Percentiles rank a stretch among this genome's conserved stretches.
phyloP scores from a whole-genome alignment of 2,113 vertebrate genomes.

The Poeciliopsis turrubarensis region DNA sequence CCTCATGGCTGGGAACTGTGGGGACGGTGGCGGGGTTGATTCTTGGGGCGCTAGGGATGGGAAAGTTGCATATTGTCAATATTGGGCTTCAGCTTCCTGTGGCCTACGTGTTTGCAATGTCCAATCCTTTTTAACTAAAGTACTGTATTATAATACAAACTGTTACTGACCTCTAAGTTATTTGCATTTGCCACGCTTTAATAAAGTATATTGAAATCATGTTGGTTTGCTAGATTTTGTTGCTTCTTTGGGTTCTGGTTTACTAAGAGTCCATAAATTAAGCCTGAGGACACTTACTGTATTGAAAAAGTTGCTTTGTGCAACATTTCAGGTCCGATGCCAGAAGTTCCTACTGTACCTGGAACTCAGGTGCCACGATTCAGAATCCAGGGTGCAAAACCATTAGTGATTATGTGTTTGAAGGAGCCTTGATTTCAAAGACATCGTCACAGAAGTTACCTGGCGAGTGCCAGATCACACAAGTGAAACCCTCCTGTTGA shows the following conservation, averaged over 20 bases:
- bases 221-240: background rate
- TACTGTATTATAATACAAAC: background rate
- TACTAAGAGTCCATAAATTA: background rate
- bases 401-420: background rate
- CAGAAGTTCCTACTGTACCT: no score
- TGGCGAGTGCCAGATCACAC: no score
- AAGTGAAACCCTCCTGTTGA: no score
- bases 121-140: conserved; percentile 51
- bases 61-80: conserved; percentile 68
- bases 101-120: conserved; percentile 71
- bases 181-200: background rate
- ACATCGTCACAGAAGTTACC: no score
- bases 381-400: background rate
- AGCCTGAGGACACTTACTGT: no score
- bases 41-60: conserved; percentile 56
- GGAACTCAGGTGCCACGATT: background rate
- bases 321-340: no score
- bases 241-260: background rate
- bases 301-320: no score
- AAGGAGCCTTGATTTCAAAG: no score
- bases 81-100: conserved; percentile 71
- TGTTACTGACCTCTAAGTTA: background rate
- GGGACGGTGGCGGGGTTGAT: conserved; percentile 63
- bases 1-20: conserved; percentile 60
- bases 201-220: background rate